Percentiles rank a stretch among this genome's conserved stretches.
Conservation (phyloP, 2,113 vertebrate species). For the Eudyptes chrysolophus region DNA sequence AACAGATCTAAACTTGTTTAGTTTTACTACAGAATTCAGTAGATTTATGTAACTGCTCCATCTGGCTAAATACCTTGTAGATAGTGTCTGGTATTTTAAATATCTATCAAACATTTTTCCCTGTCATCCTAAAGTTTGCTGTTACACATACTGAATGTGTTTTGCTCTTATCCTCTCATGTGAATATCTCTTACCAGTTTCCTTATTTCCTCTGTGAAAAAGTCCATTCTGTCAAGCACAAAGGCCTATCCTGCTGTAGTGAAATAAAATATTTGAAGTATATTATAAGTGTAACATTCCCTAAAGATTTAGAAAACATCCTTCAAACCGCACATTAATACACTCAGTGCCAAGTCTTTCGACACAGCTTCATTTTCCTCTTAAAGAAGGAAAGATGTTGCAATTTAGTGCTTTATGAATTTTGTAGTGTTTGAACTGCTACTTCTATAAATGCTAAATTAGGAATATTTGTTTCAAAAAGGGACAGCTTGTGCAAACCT, state of each 20-base stretch:
- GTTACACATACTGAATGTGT: background rate
- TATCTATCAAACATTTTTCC: background rate
- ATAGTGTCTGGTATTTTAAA: conserved; percentile 9
- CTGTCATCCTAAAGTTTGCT: background rate
- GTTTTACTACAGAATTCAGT: background rate
- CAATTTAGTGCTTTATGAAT: background rate
- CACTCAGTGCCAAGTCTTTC: background rate
- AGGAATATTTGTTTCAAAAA: conserved; percentile 18
- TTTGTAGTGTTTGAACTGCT: background rate
- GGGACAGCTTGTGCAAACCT: background rate
- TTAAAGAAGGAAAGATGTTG: background rate
- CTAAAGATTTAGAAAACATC: background rate
- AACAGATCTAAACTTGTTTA: background rate
- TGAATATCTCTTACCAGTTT: background rate
- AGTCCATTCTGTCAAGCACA: background rate
- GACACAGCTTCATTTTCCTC: conserved; percentile 4
- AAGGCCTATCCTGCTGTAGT: background rate
- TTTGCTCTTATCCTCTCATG: background rate
- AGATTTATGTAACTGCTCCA: background rate
- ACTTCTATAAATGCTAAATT: background rate
- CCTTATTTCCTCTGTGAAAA: background rate
- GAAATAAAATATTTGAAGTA: conserved; percentile 1
- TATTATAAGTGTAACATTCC: background rate
- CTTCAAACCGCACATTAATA: background rate
- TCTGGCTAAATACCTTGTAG: background rate